Base-by-base conservation (phyloP, 2,113 vertebrate genomes). In the Passerina amoena region DNA sequence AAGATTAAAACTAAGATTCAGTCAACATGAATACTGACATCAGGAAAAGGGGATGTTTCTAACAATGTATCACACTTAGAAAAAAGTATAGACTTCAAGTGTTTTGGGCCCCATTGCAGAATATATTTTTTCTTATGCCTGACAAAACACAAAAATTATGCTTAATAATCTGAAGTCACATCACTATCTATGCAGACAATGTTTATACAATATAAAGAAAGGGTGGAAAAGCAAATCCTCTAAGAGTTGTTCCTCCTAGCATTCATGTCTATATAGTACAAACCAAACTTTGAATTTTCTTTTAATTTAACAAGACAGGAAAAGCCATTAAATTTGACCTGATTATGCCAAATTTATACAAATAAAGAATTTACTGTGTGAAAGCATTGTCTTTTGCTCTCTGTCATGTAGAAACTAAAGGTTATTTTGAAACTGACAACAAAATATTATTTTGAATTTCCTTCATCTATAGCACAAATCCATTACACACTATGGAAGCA, bases 161-260 rank as follows among this genome's bases (percentile, higher is more conserved):
- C 17, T 65, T 80, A 82, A 72, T 88, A 18, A 48, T 50, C 76
- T 95, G 77, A 84, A 94, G 79, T 68, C 28, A 88, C 60, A 78
- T 91, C 50, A 76, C 18, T 64, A 70, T 54, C 51, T 38, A 56
- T 14, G 59, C 2, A n/a, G 14, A 37, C 12, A 50, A 40, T 20
- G 10, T n/a, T 69, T 64, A 42, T 31, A 6, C 4, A 57, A 8
- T 15, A 37, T 9, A 51, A 61, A n/a, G 18, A 23, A 45, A 31
- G 7, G 5, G 6, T n/a, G 5, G 19, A 75, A 48, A 82, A 66
- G 6, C 6, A 65, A 69, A 48, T 22, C 1, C 10, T 57, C 12
- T 47, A 28, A 20, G 27, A 80, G 28, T 19, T 59, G 4, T 28
- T 82, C 9, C 5, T 59, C 3, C 14, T 31, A 45, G 6, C 28